Percentiles rank a stretch among this genome's conserved stretches.
These are phyloP conservation scores for Melanotaenia duboulayi DNA, from an alignment of 2,113 vertebrate species.

Conservation along the genomic window DNA sequence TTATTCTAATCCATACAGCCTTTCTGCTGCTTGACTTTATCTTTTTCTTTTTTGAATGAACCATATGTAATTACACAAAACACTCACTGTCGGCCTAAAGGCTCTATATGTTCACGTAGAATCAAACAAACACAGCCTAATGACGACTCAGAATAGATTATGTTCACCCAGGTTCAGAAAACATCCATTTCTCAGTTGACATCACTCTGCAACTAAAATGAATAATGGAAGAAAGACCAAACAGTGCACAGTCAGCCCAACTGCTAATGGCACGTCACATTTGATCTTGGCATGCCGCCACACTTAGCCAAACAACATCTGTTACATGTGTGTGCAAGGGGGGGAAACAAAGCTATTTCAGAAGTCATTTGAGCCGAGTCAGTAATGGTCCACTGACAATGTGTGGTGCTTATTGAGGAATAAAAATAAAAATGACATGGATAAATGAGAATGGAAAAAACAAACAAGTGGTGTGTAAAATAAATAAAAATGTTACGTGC, in stretches of 20 bases:
- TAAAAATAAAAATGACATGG: constrained; percentile 7
- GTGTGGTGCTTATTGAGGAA: constrained; percentile 42
- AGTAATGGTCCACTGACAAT: constrained; percentile 69
- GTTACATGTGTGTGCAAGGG: constrained; percentile 68
- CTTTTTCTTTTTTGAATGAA: constrained; percentile 13
- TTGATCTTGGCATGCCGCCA: constrained; percentile 61
- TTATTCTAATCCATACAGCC: constrained; percentile 15
- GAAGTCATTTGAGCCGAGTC: constrained; percentile 75
- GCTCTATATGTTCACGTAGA: constrained; percentile 15
- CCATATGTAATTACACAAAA: background rate
- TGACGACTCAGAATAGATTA: constrained; percentile 38
- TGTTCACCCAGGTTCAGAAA: constrained; percentile 22
- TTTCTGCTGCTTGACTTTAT: background rate
- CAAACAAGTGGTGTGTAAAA: constrained; percentile 53
- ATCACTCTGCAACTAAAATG: constrained; percentile 34
- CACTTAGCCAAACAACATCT: constrained; percentile 70
- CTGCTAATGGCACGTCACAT: constrained; percentile 71
- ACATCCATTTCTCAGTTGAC: constrained; percentile 18
- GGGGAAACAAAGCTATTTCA: constrained; percentile 74
- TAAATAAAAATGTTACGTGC: constrained; percentile 23
- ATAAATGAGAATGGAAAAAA: constrained; percentile 63
- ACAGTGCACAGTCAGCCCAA: constrained; percentile 63
- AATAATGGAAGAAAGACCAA: constrained; percentile 52
- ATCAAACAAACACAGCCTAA: background rate
- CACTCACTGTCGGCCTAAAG: constrained; percentile 12